Percentiles rank a stretch among this genome's conserved stretches.
phyloP scores from a whole-genome alignment of 1,140 invertebrate species.

The Heliconius nattereri region DNA sequence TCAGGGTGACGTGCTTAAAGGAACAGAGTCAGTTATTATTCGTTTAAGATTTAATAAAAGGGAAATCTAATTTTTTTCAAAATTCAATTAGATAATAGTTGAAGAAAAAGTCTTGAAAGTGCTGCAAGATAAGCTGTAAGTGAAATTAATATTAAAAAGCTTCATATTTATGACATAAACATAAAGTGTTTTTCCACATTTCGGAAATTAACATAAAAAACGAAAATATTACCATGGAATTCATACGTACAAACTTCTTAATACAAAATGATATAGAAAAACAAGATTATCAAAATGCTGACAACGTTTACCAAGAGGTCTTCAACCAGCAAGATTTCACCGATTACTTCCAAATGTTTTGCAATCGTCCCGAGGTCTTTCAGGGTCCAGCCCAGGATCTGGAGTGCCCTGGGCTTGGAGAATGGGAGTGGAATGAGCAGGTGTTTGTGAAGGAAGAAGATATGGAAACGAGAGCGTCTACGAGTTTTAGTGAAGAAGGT shows the following conservation, averaged over 20 bases:
- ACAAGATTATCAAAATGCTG: constrained; percentile 42
- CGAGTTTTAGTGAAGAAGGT: constrained; percentile 58
- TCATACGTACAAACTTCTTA: constrained; percentile 48
- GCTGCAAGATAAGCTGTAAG: too few species aligned
- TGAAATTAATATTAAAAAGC: too few species aligned
- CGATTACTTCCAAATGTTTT: constrained; percentile 58
- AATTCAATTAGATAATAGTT: too few species aligned
- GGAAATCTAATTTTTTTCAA: too few species aligned
- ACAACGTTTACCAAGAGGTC: constrained; percentile 45
- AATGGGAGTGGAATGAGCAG: constrained; percentile 48
- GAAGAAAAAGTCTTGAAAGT: too few species aligned
- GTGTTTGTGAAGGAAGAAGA: constrained; percentile 61
- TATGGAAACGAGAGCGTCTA: constrained; percentile 35
- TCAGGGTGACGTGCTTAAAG: constrained; percentile 13
- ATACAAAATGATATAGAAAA: constrained; percentile 48
- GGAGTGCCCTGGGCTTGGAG: constrained; percentile 24
- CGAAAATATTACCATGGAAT: constrained; percentile 45
- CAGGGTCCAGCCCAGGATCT: constrained; percentile 20
- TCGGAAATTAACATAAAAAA: too few species aligned
- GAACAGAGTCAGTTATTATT: background rate
- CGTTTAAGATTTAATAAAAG: background rate
- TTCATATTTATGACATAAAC: too few species aligned
- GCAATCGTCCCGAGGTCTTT: constrained; percentile 42
- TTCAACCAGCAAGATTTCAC: constrained; percentile 43
- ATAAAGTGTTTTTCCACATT: too few species aligned